Conservation (phyloP, 2,888 invertebrate species). For the Nipponacmea schrenckii region DNA sequence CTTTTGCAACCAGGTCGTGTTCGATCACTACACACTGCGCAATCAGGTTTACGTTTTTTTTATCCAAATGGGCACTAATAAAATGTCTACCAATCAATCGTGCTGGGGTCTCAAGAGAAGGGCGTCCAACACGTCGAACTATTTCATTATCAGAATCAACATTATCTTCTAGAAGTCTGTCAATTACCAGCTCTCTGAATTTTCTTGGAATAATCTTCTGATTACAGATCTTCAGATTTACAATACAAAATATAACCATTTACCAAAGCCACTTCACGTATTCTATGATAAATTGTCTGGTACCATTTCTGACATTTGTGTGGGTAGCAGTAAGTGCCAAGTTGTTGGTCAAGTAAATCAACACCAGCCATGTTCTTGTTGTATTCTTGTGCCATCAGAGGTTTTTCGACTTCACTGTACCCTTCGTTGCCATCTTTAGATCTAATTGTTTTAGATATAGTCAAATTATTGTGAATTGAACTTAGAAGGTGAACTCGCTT, state of each 20-base stretch:
- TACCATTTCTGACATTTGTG: slow-evolving; percentile 29
- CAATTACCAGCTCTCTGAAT: slow-evolving; percentile 26
- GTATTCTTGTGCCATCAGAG: slow-evolving; percentile 20
- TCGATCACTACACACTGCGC: slow-evolving; percentile 4
- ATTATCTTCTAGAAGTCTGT: slow-evolving; percentile 27
- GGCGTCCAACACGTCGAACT: too few species aligned
- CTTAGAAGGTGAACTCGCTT: slow-evolving; percentile 27
- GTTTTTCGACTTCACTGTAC: slow-evolving; percentile 18
- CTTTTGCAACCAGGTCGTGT: not conserved
- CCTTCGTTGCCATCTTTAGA: slow-evolving; percentile 11
- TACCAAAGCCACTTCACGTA: slow-evolving; percentile 30
- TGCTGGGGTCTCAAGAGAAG: slow-evolving; percentile 11
- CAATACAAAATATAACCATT: slow-evolving; percentile 35
- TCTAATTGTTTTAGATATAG: slow-evolving; percentile 15
- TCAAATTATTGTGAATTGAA: slow-evolving; percentile 16
- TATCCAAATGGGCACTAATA: not conserved
- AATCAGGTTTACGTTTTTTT: not conserved
- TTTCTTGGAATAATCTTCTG: not conserved
- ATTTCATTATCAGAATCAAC: slow-evolving; percentile 5
- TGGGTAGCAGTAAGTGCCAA: slow-evolving; percentile 26
- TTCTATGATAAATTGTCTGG: slow-evolving; percentile 21
- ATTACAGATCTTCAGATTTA: not conserved
- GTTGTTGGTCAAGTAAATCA: slow-evolving; percentile 24
- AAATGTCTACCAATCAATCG: slow-evolving; percentile 28
- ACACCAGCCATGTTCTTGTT: slow-evolving; percentile 32